Evolutionary conservation across 2,113 vertebrate species (phyloP).

Genomic region (Phyllostomus discolor): DNA sequence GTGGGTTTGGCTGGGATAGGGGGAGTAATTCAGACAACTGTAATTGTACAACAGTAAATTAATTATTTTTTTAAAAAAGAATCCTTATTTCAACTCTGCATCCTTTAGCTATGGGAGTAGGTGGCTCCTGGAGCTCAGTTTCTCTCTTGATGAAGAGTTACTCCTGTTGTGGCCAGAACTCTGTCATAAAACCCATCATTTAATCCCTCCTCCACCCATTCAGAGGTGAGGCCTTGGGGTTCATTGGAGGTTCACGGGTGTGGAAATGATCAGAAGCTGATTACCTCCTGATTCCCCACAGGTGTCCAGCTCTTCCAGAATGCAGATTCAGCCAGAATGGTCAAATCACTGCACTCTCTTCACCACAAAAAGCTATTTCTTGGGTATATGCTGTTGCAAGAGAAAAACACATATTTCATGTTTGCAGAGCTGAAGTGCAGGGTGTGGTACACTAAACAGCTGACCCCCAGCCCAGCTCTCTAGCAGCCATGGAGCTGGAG

Average conservation of each 20-base stretch:
- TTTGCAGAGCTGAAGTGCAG: no score
- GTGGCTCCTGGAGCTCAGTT: background rate
- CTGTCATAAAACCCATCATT: background rate
- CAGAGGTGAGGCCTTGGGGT: background rate
- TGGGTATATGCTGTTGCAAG: no score
- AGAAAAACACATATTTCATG: no score
- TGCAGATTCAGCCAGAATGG: background rate
- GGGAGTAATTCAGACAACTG: no score
- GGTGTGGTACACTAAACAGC: no score
- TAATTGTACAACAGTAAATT: no score
- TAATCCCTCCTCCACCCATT: background rate
- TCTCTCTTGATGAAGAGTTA: background rate
- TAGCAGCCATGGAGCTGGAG: no score
- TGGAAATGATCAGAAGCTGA: background rate
- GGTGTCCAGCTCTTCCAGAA: background rate
- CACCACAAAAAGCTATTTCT: background rate
- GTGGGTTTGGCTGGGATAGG: no score
- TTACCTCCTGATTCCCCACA: background rate
- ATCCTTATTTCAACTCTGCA: background rate
- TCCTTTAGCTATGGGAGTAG: background rate
- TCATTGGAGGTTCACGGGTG: background rate
- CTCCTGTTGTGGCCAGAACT: background rate
- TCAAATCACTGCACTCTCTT: background rate
- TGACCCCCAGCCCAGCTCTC: no score
- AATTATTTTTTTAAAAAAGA: background rate